Evolutionary conservation across 2,888 invertebrate species (phyloP), one percentile per base, ranked within the genome.

Genomic region (Syrista parreyssii): DNA sequence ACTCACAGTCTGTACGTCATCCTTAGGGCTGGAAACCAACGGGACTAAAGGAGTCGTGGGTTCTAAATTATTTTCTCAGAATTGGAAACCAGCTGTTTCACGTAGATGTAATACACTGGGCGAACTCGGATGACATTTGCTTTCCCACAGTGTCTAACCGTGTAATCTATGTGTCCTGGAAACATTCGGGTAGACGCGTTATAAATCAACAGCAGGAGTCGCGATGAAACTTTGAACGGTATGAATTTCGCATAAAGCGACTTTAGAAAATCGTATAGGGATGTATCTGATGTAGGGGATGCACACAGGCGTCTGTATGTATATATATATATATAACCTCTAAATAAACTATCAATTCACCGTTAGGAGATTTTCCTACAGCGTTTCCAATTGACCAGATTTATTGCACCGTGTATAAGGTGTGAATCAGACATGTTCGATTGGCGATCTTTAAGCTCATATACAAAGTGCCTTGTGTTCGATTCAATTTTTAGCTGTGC

Each of bases 111-210:
- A 77, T 77, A 75, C 68, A 69, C 75, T 69, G 77, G 74, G 12
- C 36, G 75, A 75, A 68, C 35, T 73, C 40, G 77, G 75, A 71
- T 77, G 77, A 75, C 77, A 77, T 74, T 77, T 77, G 69, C 69
- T 77, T 69, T 69, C 68, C 75, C 77, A 32, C 68, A 68, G 73
- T 55, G 35, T 77, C 77, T 68, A 68, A 30, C 77, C 77, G 74
- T 31, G 71, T 77, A 77, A 77, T 75, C 74, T 77, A 77, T 75
- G 77, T 74, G 36, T 34, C 12, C 40, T 68, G 68, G 75, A 33
- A 77, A 77, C 75, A 69, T 74, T 73, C 36, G 74, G 74, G 74
- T 55, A 74, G 32, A 75, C 75, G 40, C 74, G 77, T 77, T 77
- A 75, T 77, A 77, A 77, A 77, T 77, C 77, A 77, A 55, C 74